Evolutionary conservation across 2,113 vertebrate genomes (phyloP), one percentile per base, ranked within the genome.

Genomic region (Corythornis vintsioides): DNA sequence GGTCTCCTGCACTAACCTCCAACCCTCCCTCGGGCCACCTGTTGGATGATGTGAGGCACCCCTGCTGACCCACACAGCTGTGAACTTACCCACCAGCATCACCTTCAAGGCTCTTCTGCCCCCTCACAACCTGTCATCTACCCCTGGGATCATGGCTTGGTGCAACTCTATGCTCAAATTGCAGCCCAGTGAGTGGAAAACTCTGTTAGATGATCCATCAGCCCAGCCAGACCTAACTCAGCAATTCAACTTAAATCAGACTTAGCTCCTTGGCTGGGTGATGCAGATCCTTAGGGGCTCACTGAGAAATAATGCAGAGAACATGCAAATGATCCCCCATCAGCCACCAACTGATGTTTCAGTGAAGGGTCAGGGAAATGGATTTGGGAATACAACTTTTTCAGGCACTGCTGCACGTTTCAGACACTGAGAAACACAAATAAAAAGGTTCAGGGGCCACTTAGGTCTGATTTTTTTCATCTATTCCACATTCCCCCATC

Each of bases 401-500:
- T 43, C 45, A 86, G 60, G 26, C 4, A 15, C 40, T 22, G n/a
- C 9, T 70, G 28, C 47, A 25, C 31, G 13, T 53, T 90, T 74
- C 60, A 70, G 31, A 20, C 21, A 38, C 10, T 12, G 59, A 53
- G 48, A 47, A 84, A 56, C 72, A 35, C 19, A 59, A 56, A 67
- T 3, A 1, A 61, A 87, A 63, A 13, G 17, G 25, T 35, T 14
- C 8, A 24, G 40, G 40, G 63, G 18, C 42, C 43, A 43, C 13
- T 31, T 31, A 15, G 19, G 31, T 40, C 78, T 69, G 9, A 53
- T 18, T 45, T 85, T 64, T 56, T 52, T 26, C 45, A 45, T 29
- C 16, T 7, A 6, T 6, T 57, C 7, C 2, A 0, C 0, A 0
- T 69, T 72, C n/a, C 52, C 18, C 7, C 28, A 33, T 17, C 45